Percentiles rank a stretch among this genome's conserved stretches.
Conservation (phyloP, 92 coral and sea anemone genomes). For the Bergia sp. region DNA sequence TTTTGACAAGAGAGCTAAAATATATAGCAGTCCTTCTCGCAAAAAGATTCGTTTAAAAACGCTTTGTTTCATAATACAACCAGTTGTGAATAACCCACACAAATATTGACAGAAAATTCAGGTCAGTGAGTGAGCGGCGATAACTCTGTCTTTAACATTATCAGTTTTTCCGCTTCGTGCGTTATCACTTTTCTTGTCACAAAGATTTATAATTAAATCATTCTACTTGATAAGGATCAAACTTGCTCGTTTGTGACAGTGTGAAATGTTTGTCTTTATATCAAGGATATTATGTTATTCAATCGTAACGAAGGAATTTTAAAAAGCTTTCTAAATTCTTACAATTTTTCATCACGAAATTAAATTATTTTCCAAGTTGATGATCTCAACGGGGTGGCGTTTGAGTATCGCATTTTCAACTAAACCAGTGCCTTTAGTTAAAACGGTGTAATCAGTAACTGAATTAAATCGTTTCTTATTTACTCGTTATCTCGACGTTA, state of each 20-base stretch:
- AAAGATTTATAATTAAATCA: conserved; percentile 27
- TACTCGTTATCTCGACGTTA: conserved; percentile 22
- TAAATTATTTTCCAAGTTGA: conserved; percentile 23
- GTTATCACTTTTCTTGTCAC: conserved; percentile 5
- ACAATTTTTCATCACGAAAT: conserved; percentile 24
- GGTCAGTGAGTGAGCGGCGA: conserved; percentile 29
- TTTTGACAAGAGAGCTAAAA: background rate
- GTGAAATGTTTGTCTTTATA: conserved; percentile 23
- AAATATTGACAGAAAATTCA: conserved; percentile 42
- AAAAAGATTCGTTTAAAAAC: background rate
- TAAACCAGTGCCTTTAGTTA: conserved; percentile 20
- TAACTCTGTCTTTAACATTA: background rate
- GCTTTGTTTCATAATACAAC: conserved; percentile 3
- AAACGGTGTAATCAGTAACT: conserved; percentile 2
- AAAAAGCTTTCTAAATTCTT: background rate
- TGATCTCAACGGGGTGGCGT: conserved; percentile 22
- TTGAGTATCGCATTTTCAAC: background rate
- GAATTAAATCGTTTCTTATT: conserved; percentile 35
- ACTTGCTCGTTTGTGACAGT: conserved; percentile 25
- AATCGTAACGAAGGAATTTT: conserved; percentile 19
- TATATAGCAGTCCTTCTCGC: background rate
- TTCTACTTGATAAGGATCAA: conserved; percentile 7
- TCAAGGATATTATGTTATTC: background rate
- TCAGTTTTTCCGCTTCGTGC: conserved; percentile 33
- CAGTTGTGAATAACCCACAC: conserved; percentile 3